phyloP scores from a whole-genome alignment of 2,888 invertebrate genomes.

The Drosophila incognita region DNA sequence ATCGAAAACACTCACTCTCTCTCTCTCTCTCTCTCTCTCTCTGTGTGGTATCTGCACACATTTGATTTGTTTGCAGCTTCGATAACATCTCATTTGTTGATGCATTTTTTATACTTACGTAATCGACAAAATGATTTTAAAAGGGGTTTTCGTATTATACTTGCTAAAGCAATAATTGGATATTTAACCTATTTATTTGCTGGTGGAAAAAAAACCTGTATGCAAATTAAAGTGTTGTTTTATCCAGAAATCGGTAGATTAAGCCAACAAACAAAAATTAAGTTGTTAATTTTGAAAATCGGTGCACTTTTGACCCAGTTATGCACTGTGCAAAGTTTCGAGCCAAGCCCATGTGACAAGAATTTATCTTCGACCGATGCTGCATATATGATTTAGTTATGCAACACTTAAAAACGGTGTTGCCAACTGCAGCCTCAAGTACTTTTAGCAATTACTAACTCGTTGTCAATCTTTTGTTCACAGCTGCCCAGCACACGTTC shows the following conservation, averaged over 20 bases:
- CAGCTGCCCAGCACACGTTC: slow-evolving; percentile 59
- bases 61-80: slow-evolving; percentile 3
- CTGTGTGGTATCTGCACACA: slow-evolving; percentile 20
- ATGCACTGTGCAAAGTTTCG: neutral
- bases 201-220: too few relatives aligned
- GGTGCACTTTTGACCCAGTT: neutral
- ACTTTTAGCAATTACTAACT: slow-evolving; percentile 45
- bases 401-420: neutral
- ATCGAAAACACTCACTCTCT: slow-evolving; percentile 1
- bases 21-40: neutral
- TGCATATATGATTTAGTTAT: neutral
- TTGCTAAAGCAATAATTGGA: neutral
- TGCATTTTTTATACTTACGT: neutral
- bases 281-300: neutral
- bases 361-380: neutral
- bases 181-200: neutral
- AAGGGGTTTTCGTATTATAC: neutral
- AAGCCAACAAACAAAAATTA: neutral
- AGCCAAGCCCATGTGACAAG: slow-evolving; percentile 1
- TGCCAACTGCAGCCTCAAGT: slow-evolving; percentile 10
- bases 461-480: slow-evolving; percentile 61
- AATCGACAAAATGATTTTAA: neutral
- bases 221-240: neutral
- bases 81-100: neutral
- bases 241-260: neutral